Base-by-base conservation (phyloP, 2,113 vertebrate species). In the Anarrhichthys ocellatus region DNA sequence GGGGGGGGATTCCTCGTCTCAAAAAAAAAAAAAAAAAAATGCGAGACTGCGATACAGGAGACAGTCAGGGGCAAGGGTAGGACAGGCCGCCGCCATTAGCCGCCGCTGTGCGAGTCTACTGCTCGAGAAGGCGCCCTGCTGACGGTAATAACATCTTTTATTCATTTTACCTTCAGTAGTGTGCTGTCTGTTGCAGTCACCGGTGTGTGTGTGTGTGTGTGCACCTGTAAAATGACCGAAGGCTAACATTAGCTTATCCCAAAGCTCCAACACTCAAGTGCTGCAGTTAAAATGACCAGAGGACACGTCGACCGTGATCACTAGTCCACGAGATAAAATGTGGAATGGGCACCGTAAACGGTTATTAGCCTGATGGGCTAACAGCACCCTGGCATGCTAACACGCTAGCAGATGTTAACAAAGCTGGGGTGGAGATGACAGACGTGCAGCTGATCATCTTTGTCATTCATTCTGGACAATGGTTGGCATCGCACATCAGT, bases 31-130 rank as follows among this genome's bases (percentile, higher is more conserved):
- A 6, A 56, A 59, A 59, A 92, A 93, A 94, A 91, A 94, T 94
- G 92, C 85, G 65, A 92, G 90, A 92, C 89, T 83, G 94, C 91
- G 92, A 91, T 94, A 87, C 88, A 76, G 86, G 91, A 93, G 91
- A 91, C 80, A 54, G 85, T 83, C 50, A 80, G 92, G 91, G 93
- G 92, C 85, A 88, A 93, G 92, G 94, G 87, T 85, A 92, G 92
- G 94, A 93, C 91, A 93, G 94, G 93, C 94, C 93, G 88, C 92
- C 93, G 88, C 94, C 93, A 93, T 94, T 95, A 94, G 80, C 92
- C 90, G 63, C 92, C 69, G 85, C 89, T 78, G 88, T 83, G 85
- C 81, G 75, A 87, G 86, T 92, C 79, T 73, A 82, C 85, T 80
- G 87, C 88, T 79, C 11, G 76, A 89, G 83, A 91, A 92, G 91